Evolutionary conservation across 2,888 invertebrate genomes (phyloP).

Genomic region (Luperina testacea): DNA sequence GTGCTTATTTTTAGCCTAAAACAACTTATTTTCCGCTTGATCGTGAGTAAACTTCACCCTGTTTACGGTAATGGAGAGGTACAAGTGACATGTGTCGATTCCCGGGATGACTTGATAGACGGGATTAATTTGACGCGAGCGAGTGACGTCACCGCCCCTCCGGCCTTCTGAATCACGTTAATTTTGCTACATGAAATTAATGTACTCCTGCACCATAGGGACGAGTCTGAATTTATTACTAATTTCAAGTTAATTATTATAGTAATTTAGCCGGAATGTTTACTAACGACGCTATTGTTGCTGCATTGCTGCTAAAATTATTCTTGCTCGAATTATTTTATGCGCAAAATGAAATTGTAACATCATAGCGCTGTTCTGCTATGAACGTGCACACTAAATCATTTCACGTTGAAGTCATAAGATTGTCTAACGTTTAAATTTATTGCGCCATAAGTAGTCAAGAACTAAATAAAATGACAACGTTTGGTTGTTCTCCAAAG

Average conservation of each 20-base stretch:
- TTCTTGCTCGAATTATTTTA: constrained; percentile 36
- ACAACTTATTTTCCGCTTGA: constrained; percentile 46
- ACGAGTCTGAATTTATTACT: constrained; percentile 62
- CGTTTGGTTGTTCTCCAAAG: constrained; percentile 71
- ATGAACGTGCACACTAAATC: constrained; percentile 20
- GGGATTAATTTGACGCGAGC: constrained; percentile 69
- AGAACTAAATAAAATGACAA: constrained; percentile 57
- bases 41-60: constrained; percentile 28
- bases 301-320: constrained; percentile 40
- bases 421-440: constrained; percentile 31
- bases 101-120: constrained; percentile 62
- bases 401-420: constrained; percentile 32
- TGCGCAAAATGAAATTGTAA: constrained; percentile 29
- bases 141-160: constrained; percentile 36
- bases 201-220: constrained; percentile 48
- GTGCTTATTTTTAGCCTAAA: constrained; percentile 36
- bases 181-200: constrained; percentile 66
- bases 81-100: constrained; percentile 53
- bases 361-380: constrained; percentile 5
- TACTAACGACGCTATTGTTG: constrained; percentile 43
- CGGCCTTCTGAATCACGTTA: constrained; percentile 63
- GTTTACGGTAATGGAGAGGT: constrained; percentile 38
- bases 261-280: constrained; percentile 51
- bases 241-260: constrained; percentile 62
- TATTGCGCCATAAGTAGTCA: constrained; percentile 27